Evolutionary conservation across 2,113 vertebrate genomes (phyloP).

Genomic region (Polyodon spathula): DNA sequence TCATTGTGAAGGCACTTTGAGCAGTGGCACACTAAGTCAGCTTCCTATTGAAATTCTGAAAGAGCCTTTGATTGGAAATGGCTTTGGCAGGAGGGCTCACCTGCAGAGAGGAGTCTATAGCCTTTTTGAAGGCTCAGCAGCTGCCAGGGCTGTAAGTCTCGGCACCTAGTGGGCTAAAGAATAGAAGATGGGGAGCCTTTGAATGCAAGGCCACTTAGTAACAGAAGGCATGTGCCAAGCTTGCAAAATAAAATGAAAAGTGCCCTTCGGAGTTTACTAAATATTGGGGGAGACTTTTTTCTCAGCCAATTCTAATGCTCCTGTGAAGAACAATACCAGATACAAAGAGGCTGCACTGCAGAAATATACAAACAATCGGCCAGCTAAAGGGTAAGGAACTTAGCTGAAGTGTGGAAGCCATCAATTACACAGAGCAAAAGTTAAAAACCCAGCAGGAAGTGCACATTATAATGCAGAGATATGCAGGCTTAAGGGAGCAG

Average conservation of each 20-base stretch:
- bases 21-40: conserved; percentile 54
- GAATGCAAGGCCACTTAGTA: conserved; percentile 74
- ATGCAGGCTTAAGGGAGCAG: conserved; percentile 51
- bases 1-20: conserved; percentile 61
- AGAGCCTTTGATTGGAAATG: conserved; percentile 69
- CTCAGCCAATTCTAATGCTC: conserved; percentile 52
- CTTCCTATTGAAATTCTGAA: conserved; percentile 68
- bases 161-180: conserved; percentile 68
- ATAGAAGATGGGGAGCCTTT: conserved; percentile 59
- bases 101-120: conserved; percentile 68
- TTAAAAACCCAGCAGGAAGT: conserved; percentile 63
- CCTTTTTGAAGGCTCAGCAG: conserved; percentile 65
- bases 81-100: conserved; percentile 69
- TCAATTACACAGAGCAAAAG: conserved; percentile 61
- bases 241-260: conserved; percentile 62
- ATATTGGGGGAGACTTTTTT: conserved; percentile 49
- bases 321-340: conserved; percentile 44
- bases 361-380: conserved; percentile 47
- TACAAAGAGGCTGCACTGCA: conserved; percentile 42
- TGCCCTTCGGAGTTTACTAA: conserved; percentile 55
- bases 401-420: conserved; percentile 67
- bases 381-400: conserved; percentile 39
- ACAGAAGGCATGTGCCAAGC: conserved; percentile 80
- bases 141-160: conserved; percentile 72
- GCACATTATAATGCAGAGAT: conserved; percentile 65